A percentile compares a stretch with the other conserved stretches of the same genome.
Conservation (phyloP, 2,797 vertebrate species). For the Ctenosaura bakeri region DNA sequence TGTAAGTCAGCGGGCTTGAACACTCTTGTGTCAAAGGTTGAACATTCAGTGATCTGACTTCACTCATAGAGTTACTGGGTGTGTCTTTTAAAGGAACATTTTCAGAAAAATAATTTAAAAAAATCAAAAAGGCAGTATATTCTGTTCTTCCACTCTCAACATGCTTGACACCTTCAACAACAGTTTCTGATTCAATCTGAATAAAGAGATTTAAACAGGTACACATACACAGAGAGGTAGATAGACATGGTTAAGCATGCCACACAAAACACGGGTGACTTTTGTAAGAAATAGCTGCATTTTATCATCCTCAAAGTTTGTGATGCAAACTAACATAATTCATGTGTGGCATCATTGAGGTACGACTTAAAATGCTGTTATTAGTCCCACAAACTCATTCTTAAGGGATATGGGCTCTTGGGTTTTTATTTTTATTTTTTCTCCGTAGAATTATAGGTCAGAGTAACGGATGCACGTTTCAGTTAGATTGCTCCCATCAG, state of each 20-base stretch:
- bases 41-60: not conserved
- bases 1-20: not conserved
- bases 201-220: not conserved
- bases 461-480: not conserved
- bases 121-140: not conserved
- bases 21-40: not conserved
- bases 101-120: not conserved
- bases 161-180: no score
- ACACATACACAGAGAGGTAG: not conserved
- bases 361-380: fast-evolving
- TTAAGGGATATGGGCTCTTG: not conserved
- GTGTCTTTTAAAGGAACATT: conserved; percentile 42
- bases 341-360: not conserved
- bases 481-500: not conserved
- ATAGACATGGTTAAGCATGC: not conserved
- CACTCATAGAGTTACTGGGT: not conserved
- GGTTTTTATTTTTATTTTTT: not conserved
- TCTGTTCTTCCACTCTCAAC: conserved; percentile 18
- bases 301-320: conserved; percentile 63
- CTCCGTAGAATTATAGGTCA: not conserved
- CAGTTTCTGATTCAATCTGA: not conserved
- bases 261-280: conserved; percentile 35
- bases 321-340: fast-evolving
- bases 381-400: fast-evolving
- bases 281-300: conserved; percentile 2